Base-by-base conservation (phyloP, 2,888 invertebrate species). In the Drosophila borealis region DNA sequence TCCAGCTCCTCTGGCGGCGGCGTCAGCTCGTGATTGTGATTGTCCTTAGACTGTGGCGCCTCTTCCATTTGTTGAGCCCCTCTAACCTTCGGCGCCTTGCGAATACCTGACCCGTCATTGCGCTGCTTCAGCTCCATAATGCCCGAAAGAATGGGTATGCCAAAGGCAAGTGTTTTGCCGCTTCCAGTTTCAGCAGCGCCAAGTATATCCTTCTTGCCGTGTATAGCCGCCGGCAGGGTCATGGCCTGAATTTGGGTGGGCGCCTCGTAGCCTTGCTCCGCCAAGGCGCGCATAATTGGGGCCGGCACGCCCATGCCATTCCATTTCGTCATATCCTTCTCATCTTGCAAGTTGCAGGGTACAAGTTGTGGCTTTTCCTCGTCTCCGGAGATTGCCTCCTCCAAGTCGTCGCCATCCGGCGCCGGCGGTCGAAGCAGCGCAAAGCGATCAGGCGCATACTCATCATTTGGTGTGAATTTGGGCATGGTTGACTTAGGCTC, bases 141-240 rank as follows among this genome's bases (percentile, higher is more conserved):
- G 14, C 97, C 97, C 57, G 95, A 93, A 63, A 99, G 93, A 44
- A 99, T 96, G 10, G 99, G 99, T 65, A 99, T 96, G 0, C 97
- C 98, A 93, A 99, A 99, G 0, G 99, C 99, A 55, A 99, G 93
- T 0, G 99, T 99, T 93, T 99, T 99, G 0, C 99, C 99, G 92
- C 98, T 99, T 0, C 99, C 99, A 0, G 99, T 99, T 93, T 99
- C 98, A 3, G 99, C 99, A 60, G 99, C 99, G n/a, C 99, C 99
- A 1, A 99, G 93, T 78, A 99, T 97, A 92, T 99, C 99, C 92
- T 96, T 94, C 50, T 95, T 94, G 42, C 95, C 98, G 90, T 96
- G 94, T 83, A 98, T 95, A 37, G 98, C 97, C 49, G 97, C 94
- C 0, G 97, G 96, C 44, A 98, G 93, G 0, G 96, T 95, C 67